These are phyloP conservation scores for Dendrolimus punctatus DNA, from an alignment of 1,140 invertebrate genomes.

Conservation along the genomic window DNA sequence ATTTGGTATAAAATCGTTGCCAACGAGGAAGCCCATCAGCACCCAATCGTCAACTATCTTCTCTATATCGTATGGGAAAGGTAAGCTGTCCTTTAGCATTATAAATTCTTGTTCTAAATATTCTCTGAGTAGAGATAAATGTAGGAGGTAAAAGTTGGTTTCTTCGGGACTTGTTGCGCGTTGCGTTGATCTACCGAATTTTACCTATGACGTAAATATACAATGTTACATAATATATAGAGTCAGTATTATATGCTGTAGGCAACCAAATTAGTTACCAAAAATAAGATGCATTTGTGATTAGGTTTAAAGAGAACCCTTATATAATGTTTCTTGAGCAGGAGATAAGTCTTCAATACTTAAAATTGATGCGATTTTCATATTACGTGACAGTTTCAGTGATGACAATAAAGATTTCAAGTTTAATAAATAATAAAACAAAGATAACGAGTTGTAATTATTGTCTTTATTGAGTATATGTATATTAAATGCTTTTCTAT, in stretches of 20 bases:
- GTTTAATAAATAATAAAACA: no score
- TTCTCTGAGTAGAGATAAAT: slow-evolving; percentile 92
- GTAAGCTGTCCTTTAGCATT: slow-evolving; percentile 78
- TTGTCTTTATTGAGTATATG: no score
- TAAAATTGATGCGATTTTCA: no score
- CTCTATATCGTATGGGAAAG: slow-evolving; percentile 87
- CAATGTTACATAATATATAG: not conserved
- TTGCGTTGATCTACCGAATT: slow-evolving; percentile 79
- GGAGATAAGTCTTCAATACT: no score
- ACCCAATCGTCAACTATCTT: slow-evolving; percentile 85
- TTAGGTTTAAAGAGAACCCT: no score
- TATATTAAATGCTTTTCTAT: no score
- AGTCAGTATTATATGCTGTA: not conserved
- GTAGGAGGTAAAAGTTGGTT: slow-evolving; percentile 93
- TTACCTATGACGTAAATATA: slow-evolving; percentile 67
- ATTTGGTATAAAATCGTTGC: slow-evolving; percentile 98
- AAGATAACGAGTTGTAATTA: no score
- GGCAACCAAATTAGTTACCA: no score
- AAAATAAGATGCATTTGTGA: no score
- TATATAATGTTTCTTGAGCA: no score
- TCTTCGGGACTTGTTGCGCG: slow-evolving; percentile 83
- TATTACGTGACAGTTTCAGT: no score
- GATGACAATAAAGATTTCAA: no score
- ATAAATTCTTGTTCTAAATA: slow-evolving; percentile 95
- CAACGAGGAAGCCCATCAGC: slow-evolving; percentile 95